These are phyloP conservation scores for Deilephila elpenor DNA, from an alignment of 2,888 invertebrate species.

Conservation along the genomic window DNA sequence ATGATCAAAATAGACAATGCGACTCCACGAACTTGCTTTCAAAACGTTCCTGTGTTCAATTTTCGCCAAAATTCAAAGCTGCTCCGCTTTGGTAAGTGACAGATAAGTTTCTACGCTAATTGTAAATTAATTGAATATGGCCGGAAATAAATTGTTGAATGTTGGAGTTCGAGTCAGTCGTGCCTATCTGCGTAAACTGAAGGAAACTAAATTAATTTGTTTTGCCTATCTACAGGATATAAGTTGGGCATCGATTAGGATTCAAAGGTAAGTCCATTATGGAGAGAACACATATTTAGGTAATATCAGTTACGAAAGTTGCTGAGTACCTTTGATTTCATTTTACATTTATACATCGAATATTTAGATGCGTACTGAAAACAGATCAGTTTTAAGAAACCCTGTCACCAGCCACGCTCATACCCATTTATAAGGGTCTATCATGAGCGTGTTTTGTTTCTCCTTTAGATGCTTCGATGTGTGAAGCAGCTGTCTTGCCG, in stretches of 20 bases:
- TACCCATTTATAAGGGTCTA: too few species aligned
- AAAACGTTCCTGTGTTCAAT: background rate
- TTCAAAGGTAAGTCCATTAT: background rate
- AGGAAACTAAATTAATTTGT: background rate
- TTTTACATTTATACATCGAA: too few species aligned
- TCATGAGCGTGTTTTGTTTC: too few species aligned
- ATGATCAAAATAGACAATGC: slow-evolving; percentile 1
- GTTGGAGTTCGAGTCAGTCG: slow-evolving; percentile 4
- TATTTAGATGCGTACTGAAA: too few species aligned
- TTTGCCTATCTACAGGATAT: background rate
- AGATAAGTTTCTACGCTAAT: background rate
- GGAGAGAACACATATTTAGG: background rate
- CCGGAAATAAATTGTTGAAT: background rate
- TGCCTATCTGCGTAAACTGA: background rate
- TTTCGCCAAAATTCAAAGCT: background rate
- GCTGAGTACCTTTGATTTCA: background rate
- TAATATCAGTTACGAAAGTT: background rate
- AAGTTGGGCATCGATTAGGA: background rate
- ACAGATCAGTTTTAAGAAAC: too few species aligned
- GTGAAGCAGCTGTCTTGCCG: too few species aligned
- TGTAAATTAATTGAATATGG: background rate
- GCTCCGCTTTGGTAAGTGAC: background rate
- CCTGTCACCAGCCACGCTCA: too few species aligned
- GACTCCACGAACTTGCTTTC: background rate
- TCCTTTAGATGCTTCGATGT: too few species aligned